Conservation (phyloP, 2,797 vertebrate species). For the Natrix natrix region DNA sequence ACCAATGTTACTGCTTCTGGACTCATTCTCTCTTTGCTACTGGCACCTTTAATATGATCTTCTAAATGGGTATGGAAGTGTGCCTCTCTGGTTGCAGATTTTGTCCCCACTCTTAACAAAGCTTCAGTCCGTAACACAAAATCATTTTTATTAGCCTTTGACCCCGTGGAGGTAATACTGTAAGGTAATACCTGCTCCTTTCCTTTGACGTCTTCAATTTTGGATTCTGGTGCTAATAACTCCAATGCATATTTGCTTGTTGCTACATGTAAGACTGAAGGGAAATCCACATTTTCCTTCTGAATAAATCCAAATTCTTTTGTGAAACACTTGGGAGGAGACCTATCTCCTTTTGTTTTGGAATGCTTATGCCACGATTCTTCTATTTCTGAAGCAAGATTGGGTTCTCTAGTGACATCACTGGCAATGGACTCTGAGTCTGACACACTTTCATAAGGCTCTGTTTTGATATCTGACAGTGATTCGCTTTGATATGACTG, state of each 20-base stretch:
- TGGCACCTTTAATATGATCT: neutral
- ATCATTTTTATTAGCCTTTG: neutral
- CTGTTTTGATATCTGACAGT: conserved; percentile 71
- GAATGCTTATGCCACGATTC: neutral
- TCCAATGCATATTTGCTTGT: conserved; percentile 6
- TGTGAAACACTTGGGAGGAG: neutral
- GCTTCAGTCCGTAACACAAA: conserved; percentile 22
- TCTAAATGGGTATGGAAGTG: neutral
- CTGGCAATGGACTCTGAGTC: conserved; percentile 66
- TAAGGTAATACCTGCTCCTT: conserved; percentile 10
- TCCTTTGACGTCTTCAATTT: conserved; percentile 15
- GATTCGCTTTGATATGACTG: conserved; percentile 75
- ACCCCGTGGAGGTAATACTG: conserved; percentile 15
- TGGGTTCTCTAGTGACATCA: conserved; percentile 51
- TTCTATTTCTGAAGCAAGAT: conserved; percentile 29
- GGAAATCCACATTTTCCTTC: conserved; percentile 16
- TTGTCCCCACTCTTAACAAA: conserved; percentile 10
- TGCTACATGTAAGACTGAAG: conserved; percentile 28
- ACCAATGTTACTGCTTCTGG: conserved; percentile 11
- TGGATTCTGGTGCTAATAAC: neutral
- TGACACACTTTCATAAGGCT: conserved; percentile 71
- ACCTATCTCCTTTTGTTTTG: conserved; percentile 25
- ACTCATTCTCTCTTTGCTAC: conserved; percentile 3
- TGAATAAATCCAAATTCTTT: conserved; percentile 7
- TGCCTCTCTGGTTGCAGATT: neutral